Percentiles rank a stretch among this genome's conserved stretches.
Evolutionary conservation across 2,888 invertebrate species (phyloP).

Genomic region (Thecophora atra): DNA sequence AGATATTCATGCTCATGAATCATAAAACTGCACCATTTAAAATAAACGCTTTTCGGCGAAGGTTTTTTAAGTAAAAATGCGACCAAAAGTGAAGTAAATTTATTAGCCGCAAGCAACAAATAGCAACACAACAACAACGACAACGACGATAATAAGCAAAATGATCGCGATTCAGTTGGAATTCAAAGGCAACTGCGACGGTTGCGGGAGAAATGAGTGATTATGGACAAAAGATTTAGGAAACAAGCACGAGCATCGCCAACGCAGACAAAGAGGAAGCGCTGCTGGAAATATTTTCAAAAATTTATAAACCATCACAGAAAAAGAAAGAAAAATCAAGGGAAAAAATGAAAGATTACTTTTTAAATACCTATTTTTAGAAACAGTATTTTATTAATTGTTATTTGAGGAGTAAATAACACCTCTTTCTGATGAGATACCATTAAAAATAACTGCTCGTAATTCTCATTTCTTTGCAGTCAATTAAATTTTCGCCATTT

Average conservation of each 20-base stretch:
- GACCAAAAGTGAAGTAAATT: neutral
- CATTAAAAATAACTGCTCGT: too few relatives aligned
- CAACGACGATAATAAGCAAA: neutral
- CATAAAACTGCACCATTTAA: neutral
- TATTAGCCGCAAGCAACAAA: neutral
- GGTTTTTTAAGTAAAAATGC: neutral
- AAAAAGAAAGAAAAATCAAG: too few relatives aligned
- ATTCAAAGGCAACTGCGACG: neutral
- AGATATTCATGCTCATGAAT: neutral
- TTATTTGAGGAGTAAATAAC: too few relatives aligned
- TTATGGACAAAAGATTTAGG: slow-evolving; percentile 3
- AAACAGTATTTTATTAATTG: too few relatives aligned
- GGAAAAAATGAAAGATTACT: too few relatives aligned
- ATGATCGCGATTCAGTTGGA: neutral
- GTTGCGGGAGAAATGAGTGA: neutral
- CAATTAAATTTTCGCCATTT: too few relatives aligned
- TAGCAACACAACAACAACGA: neutral
- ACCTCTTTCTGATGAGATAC: too few relatives aligned
- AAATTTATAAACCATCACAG: too few relatives aligned
- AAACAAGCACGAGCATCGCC: neutral
- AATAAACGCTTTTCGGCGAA: neutral
- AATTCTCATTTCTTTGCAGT: too few relatives aligned
- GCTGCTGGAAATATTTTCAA: too few relatives aligned
- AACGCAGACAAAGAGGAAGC: neutral
- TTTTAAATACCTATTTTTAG: too few relatives aligned